phyloP scores from a whole-genome alignment of 2,113 vertebrate genomes.

The Burhinus bistriatus region DNA sequence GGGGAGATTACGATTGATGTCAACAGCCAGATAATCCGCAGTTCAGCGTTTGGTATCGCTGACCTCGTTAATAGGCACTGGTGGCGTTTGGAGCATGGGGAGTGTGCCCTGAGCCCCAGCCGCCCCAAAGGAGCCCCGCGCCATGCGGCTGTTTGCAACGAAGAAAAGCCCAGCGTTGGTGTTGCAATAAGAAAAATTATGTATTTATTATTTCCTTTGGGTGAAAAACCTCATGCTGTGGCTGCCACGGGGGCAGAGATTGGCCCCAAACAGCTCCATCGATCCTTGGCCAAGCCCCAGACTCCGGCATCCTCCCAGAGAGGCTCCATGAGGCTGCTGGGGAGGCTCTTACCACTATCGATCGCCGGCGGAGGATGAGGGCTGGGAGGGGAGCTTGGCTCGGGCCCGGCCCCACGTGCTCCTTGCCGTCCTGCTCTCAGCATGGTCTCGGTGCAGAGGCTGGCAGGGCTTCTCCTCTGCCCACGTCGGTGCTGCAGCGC shows the following conservation, averaged over 20 bases:
- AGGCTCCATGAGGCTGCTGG: not conserved
- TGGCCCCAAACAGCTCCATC: not conserved
- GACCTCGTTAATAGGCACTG: not conserved
- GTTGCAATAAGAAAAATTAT: not conserved
- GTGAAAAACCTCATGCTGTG: rapidly evolving
- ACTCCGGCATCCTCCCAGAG: not conserved
- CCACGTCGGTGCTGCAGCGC: rapidly evolving
- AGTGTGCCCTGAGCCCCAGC: rapidly evolving
- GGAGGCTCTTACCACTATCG: not conserved
- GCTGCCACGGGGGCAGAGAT: too few species aligned
- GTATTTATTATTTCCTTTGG: not conserved
- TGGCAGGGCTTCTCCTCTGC: too few species aligned
- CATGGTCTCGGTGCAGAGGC: rapidly evolving
- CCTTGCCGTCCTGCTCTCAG: not conserved
- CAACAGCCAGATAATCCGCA: not conserved
- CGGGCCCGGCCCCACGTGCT: rapidly evolving
- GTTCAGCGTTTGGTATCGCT: not conserved
- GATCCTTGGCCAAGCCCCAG: not conserved
- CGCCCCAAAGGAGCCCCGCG: not conserved
- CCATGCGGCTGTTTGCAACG: too few species aligned
- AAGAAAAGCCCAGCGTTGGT: not conserved
- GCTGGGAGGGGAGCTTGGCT: not conserved
- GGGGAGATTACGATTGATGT: not conserved
- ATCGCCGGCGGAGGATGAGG: not conserved
- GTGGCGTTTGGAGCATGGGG: rapidly evolving